Evolutionary conservation across 2,888 invertebrate genomes (phyloP), one percentile per base, ranked within the genome.

Genomic region (Habrosyne pyritoides): DNA sequence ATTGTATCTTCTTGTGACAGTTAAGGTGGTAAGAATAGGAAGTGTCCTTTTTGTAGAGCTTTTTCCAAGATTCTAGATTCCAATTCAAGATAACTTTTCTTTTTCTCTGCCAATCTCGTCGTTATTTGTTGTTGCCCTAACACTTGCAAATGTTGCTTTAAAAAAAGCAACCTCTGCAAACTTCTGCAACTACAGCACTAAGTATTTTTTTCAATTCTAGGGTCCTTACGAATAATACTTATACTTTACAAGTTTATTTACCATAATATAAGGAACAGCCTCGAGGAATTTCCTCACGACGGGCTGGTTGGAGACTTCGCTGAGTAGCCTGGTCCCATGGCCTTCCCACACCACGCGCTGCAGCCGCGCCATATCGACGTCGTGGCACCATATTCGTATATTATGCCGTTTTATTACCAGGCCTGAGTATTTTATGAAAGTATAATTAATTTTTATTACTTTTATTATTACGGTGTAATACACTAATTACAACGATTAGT

Each of bases 381-480:
- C 98, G 85, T 98, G 97, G 73, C 98, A 97, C 98, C 98, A 99
- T 93, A 98, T 98, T 69, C 98, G 94, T 65, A 99, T 98, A 79
- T 97, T 98, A 66, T 98, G 96, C 57, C 96, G 94, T 75, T 96
- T 97, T 73, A 97, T 95, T 77, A 96, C 95, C 81, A 96, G 90
- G 83, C 94, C 97, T 96, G 86, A 1, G 26, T 28, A 18, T 18
- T 8, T 18, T 18, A 36, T 36, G 14, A 14, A 36, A 33, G 28
- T 8, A 12, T 12, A 33, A 33, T 12, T 12, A 28, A 28, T n/a
- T n/a, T n/a, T n/a, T n/a, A n/a, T n/a, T n/a, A n/a, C n/a, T n/a
- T n/a, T n/a, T n/a, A n/a, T n/a, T n/a, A n/a, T n/a, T n/a, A n/a
- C n/a, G n/a, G n/a, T n/a, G n/a, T n/a, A n/a, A n/a, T n/a, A n/a